Conservation (phyloP, 2,113 vertebrate genomes). For the Okapia johnstoni region DNA sequence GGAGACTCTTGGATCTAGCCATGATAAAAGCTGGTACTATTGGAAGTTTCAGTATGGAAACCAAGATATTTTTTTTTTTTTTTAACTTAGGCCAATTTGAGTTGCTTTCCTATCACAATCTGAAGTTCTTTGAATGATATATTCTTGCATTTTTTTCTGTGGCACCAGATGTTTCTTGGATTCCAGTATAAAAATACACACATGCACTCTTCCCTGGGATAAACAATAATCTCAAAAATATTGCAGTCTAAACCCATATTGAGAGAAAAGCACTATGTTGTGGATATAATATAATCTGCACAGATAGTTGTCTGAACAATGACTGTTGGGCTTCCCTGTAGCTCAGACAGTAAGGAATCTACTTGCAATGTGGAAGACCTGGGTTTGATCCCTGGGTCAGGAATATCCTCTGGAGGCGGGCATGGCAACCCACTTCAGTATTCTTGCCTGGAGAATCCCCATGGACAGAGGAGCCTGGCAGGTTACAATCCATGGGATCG, state of each 20-base stretch:
- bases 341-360: background rate
- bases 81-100: background rate
- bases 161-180: background rate
- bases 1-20: background rate
- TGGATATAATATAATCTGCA: background rate
- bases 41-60: background rate
- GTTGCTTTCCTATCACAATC: background rate
- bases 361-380: background rate
- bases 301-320: background rate
- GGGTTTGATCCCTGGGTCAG: background rate
- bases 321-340: background rate
- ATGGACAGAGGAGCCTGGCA: background rate
- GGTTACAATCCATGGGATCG: background rate
- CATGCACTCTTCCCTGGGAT: background rate
- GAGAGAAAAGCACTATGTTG: background rate
- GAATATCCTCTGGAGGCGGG: background rate
- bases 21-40: background rate
- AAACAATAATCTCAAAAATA: constrained; percentile 8
- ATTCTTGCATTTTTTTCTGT: background rate
- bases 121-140: background rate
- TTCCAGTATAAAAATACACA: background rate
- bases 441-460: background rate
- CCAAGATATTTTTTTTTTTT: background rate
- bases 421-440: background rate
- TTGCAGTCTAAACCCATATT: background rate